These are phyloP conservation scores for Platysternon megacephalum DNA, from an alignment of 2,113 vertebrate species.

Conservation along the genomic window DNA sequence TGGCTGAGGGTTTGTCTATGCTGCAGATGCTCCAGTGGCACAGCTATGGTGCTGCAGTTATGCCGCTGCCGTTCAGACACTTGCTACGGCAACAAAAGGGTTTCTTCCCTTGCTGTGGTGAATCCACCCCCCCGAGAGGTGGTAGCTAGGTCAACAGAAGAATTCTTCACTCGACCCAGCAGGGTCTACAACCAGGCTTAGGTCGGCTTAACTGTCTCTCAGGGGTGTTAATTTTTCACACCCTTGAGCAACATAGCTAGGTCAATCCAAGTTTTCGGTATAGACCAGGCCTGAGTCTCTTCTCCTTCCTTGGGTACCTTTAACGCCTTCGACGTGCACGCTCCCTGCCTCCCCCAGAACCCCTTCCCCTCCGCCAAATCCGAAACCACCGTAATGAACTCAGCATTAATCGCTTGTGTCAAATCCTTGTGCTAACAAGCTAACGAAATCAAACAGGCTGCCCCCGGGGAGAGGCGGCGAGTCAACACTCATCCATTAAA, in stretches of 20 bases:
- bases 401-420: conserved; percentile 51
- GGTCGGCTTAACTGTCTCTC: not conserved
- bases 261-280: not conserved
- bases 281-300: not conserved
- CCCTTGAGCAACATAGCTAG: not conserved
- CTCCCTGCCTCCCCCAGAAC: not conserved
- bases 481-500: conserved; percentile 53
- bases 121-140: not conserved
- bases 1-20: not conserved
- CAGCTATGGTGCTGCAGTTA: not conserved
- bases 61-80: not conserved
- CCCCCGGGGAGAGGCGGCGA: not conserved
- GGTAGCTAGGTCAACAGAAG: not conserved
- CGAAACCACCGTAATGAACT: conserved; percentile 29
- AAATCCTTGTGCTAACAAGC: conserved; percentile 55
- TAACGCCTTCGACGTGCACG: not conserved
- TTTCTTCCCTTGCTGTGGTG: not conserved
- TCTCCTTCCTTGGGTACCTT: not conserved
- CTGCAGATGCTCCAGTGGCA: not conserved
- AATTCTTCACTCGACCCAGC: not conserved
- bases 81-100: rapidly evolving
- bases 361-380: not conserved
- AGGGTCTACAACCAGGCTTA: not conserved
- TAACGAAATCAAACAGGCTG: conserved; percentile 45
- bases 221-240: not conserved